Base-by-base conservation (phyloP, 2,113 vertebrate genomes). In the Neopipo cinnamomea region DNA sequence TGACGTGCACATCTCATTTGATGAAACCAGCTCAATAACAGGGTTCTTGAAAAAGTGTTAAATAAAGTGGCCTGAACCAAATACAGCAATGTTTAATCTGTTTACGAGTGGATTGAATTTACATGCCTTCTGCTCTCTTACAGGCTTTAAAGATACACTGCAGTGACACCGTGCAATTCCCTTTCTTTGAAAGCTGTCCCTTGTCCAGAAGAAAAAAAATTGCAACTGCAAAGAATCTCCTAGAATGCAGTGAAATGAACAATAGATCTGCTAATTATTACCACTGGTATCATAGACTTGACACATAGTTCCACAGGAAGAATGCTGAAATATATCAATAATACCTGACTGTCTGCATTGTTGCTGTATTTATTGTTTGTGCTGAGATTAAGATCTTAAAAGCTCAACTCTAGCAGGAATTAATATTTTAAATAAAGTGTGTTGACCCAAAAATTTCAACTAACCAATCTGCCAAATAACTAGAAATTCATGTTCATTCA, bases 1-100 rank as follows among this genome's bases (percentile, higher is more conserved):
- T 90, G 88, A 90, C 80, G 63, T 86, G 83, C 35, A 22, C 55
- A 76, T 91, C 88, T 91, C 73, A 65, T 87, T 49, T 94, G 93
- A 94, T 94, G 85, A 96, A 92, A 44, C 52, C 61, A 86, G 28
- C 49, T 86, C 79, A 88, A 44, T 72, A 67, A 63, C 50, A 78
- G 21, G 28, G n/a, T 52, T 89, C 79, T 75, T 56, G 79, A 52
- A 59, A 84, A 90, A 63, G 65, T 56, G 52, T 56, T 90, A 78
- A 93, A 81, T 30, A 92, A 28, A 19, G 20, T 89, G 88, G 91
- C 92, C 82, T 55, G 33, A 77, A 88, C 42, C 35, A 88, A 90
- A 74, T 71, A 81, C 50, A 94, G 11, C 58, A 59, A 12, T 21
- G 22, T 75, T 74, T 84, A 85, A 78, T 75, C 35, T 92, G 76